phyloP scores from a whole-genome alignment of 1,140 invertebrate genomes.

The Sogatella furcifera region DNA sequence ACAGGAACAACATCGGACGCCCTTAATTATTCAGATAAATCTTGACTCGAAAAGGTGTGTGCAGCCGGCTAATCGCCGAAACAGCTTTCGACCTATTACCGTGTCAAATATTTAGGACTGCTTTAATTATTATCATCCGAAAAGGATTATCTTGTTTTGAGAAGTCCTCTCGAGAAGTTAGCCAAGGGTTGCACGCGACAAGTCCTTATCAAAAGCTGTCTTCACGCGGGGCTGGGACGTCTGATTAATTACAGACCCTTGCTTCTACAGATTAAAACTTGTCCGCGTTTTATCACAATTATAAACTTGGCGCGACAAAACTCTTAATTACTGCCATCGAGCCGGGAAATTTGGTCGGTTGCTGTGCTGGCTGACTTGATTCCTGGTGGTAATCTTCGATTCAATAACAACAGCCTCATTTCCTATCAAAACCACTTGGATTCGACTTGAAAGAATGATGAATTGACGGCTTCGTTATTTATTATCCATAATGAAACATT shows the following conservation, averaged over 20 bases:
- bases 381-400: too few species aligned
- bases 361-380: too few species aligned
- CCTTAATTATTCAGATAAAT: not conserved
- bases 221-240: not conserved
- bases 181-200: not conserved
- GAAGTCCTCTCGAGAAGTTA: too few species aligned
- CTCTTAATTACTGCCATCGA: not conserved
- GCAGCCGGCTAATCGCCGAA: not conserved
- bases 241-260: not conserved
- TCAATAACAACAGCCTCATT: too few species aligned
- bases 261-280: not conserved
- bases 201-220: not conserved
- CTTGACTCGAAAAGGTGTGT: not conserved
- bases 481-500: too few species aligned
- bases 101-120: conserved; percentile 1
- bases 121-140: not conserved
- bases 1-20: too few species aligned
- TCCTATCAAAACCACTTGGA: too few species aligned
- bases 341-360: too few species aligned
- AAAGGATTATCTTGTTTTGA: not conserved
- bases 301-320: not conserved
- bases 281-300: not conserved
- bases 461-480: too few species aligned
- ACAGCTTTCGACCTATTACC: not conserved
- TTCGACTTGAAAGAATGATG: too few species aligned